These are phyloP conservation scores for Blastobasis lacticolella DNA, from an alignment of 2,888 invertebrate species.

Conservation along the genomic window DNA sequence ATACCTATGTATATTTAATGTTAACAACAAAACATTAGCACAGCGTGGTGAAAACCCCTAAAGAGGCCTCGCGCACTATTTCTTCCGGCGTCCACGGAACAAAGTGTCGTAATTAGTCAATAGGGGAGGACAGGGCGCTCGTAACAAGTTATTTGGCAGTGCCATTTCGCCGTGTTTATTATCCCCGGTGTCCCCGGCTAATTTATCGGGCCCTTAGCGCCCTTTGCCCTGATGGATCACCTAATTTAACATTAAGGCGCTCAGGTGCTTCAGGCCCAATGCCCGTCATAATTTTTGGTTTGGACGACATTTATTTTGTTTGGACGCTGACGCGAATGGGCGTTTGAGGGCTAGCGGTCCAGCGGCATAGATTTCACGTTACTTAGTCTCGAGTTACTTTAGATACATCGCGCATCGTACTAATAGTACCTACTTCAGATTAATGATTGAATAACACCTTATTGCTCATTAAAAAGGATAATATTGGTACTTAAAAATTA, in stretches of 20 bases:
- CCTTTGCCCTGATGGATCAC: slow-evolving; percentile 63
- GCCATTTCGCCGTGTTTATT: slow-evolving; percentile 66
- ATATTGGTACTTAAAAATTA: too few species aligned
- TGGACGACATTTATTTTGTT: slow-evolving; percentile 14
- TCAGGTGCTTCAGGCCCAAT: slow-evolving; percentile 3
- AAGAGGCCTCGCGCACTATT: slow-evolving; percentile 8
- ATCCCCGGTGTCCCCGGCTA: slow-evolving; percentile 67
- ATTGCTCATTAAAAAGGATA: too few species aligned
- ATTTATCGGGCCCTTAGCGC: slow-evolving; percentile 67
- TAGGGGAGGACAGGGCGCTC: slow-evolving; percentile 51
- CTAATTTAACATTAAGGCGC: slow-evolving; percentile 68
- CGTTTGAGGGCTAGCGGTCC: too few species aligned
- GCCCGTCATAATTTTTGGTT: slow-evolving; percentile 40
- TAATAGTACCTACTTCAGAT: too few species aligned
- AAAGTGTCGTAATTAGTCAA: slow-evolving; percentile 66
- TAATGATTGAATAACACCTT: too few species aligned
- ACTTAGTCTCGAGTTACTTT: too few species aligned
- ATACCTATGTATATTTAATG: not conserved
- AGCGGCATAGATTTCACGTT: too few species aligned
- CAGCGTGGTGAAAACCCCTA: not conserved
- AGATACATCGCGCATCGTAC: too few species aligned
- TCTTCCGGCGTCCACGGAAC: slow-evolving; percentile 31
- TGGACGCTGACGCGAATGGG: too few species aligned
- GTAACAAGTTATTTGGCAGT: slow-evolving; percentile 63
- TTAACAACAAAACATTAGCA: not conserved